Base-by-base conservation (phyloP, 2,888 invertebrate species). In the Syrphus vitripennis region DNA sequence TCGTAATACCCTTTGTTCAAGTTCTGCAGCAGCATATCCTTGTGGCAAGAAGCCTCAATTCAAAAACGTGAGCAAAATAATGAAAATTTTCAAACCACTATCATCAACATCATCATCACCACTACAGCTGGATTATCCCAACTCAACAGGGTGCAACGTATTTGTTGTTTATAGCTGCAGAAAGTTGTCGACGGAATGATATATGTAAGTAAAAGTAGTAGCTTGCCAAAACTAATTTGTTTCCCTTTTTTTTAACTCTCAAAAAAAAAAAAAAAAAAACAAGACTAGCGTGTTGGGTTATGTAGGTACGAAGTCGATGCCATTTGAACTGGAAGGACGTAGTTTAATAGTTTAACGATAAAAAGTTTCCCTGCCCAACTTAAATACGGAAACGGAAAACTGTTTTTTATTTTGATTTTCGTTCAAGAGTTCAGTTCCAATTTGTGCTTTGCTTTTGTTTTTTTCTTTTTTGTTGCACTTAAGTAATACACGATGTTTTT, bases 151-250 rank as follows among this genome's bases (percentile, higher is more conserved):
- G 65, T 78, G 72, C 72, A 84, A 81, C 86, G 77, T 63, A 70
- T 86, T 86, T 86, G 86, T 78, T 86, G 82, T 86, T 82, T 77
- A 65, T 78, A 86, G 69, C 74, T 82, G 74, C 74, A 69, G 77
- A 86, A 86, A 82, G 86, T 82, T 86, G 45, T 78, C 82, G 77
- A 82, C 86, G 86, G 86, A 86, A 86, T 86, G 86, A 86, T 86
- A 86, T 86, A 86, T 86, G 86, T 86, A 82, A 86, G 86, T 86
- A 82, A 59, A 70, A 34, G 67, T 67, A 50, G 21, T 59, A 53
- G 48, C 40, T 67, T 72, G 61, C 50, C 76, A 76, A 61, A 84
- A 80, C 71, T 48, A 70, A 78, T 83, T 76, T 67, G 48, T 75
- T 31, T 69, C 37, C 45, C 34, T 59, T 59, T 57, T 10, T 45